phyloP scores from a whole-genome alignment of 30 jellyfish, hydroid and myxozoan genomes.

The Mastigias papua region DNA sequence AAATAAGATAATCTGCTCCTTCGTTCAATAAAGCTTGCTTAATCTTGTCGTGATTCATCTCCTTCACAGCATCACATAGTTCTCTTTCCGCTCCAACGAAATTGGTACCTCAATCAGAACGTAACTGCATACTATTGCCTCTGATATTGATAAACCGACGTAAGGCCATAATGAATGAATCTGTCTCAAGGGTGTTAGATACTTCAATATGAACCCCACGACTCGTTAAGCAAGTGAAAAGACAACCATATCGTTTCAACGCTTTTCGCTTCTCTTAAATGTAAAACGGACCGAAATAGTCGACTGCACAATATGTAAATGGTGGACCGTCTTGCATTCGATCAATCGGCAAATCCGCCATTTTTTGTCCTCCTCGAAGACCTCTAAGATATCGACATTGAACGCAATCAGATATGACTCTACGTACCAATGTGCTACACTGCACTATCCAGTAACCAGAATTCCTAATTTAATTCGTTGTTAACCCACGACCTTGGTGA shows the following conservation, averaged over 20 bases:
- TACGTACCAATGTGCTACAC: background rate
- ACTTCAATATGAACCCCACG: background rate
- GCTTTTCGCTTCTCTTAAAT: background rate
- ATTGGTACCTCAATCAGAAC: background rate
- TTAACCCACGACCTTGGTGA: slow-evolving; percentile 50
- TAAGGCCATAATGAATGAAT: background rate
- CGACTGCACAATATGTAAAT: background rate
- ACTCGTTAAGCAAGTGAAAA: background rate
- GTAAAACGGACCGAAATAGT: background rate
- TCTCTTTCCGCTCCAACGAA: background rate
- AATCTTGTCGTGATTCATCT: background rate
- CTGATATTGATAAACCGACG: background rate
- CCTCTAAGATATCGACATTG: background rate
- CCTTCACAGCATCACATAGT: background rate
- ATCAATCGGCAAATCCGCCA: background rate
- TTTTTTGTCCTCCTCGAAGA: background rate
- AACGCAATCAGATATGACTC: background rate
- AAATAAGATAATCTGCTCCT: background rate
- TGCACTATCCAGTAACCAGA: background rate
- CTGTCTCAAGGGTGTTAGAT: background rate
- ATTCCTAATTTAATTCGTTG: slow-evolving; percentile 2
- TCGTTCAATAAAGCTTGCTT: background rate
- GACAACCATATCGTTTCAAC: background rate
- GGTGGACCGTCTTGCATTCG: background rate
- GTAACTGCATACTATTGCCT: background rate